Evolutionary conservation across 2,113 vertebrate species (phyloP).

Genomic region (Notiomystis cincta): DNA sequence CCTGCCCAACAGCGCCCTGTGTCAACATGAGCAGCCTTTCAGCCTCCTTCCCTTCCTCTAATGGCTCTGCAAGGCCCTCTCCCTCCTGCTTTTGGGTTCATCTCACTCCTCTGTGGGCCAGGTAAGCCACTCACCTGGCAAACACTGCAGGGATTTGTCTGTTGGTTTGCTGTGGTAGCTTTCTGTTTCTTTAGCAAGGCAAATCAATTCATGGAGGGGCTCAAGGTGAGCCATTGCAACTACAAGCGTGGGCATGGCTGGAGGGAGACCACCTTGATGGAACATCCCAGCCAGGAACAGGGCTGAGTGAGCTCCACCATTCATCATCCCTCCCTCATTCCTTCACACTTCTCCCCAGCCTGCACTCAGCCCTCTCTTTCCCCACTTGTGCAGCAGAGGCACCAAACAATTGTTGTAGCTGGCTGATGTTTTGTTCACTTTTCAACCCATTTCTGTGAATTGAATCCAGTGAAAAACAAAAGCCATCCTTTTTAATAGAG

Average conservation of each 20-base stretch:
- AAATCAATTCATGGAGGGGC: background rate
- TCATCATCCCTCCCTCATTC: background rate
- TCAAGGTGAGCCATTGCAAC: background rate
- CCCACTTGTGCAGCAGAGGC: background rate
- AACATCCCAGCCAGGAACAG: background rate
- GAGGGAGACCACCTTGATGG: background rate
- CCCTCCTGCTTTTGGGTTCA: fast-evolving
- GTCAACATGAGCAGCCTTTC: background rate
- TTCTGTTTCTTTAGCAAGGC: background rate
- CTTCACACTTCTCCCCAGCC: background rate
- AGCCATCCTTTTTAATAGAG: background rate
- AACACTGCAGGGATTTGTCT: background rate
- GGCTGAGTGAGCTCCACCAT: background rate
- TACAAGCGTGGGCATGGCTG: background rate
- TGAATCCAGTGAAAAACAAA: background rate
- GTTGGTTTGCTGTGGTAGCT: background rate
- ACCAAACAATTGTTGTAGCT: fast-evolving
- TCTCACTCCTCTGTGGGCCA: background rate
- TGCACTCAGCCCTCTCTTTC: too few species aligned
- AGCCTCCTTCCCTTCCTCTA: background rate
- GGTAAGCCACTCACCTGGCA: background rate
- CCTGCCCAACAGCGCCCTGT: background rate
- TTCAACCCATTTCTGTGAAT: background rate
- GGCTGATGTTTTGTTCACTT: background rate
- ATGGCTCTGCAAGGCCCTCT: background rate